A percentile compares a stretch with the other conserved stretches of the same genome.
Conservation (phyloP, 2,113 vertebrate genomes). For the Urocitellus parryii region DNA sequence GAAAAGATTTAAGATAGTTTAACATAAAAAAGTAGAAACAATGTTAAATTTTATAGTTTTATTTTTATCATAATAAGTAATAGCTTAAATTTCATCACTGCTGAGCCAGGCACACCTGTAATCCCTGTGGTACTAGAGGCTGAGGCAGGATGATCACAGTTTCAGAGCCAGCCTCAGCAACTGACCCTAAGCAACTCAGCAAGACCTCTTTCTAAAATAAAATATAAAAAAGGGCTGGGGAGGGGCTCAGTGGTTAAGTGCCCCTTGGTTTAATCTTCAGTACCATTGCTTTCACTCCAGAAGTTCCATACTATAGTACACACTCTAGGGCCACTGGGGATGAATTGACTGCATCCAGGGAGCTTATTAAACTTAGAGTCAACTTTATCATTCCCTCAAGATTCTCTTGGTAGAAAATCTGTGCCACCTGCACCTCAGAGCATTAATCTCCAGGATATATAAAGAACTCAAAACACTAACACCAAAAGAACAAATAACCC, state of each 20-base stretch:
- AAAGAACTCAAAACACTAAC: no score
- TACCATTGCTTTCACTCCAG: conserved; percentile 23
- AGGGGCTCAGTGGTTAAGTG: no score
- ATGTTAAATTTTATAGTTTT: conserved; percentile 15
- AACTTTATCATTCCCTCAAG: background rate
- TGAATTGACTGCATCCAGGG: background rate
- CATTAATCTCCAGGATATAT: no score
- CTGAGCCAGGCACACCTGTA: background rate
- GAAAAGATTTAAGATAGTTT: conserved; percentile 38
- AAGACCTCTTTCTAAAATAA: background rate
- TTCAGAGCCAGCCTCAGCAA: background rate
- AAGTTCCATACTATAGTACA: background rate
- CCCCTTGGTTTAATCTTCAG: no score
- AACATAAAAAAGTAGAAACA: background rate
- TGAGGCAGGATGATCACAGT: background rate
- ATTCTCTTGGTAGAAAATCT: background rate
- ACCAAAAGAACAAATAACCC: no score
- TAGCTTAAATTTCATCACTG: background rate
- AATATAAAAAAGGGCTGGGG: background rate
- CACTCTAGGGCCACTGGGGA: background rate
- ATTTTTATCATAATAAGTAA: conserved; percentile 37
- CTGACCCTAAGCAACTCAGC: background rate
- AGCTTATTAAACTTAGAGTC: conserved; percentile 47
- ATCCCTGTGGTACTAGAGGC: background rate
- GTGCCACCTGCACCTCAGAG: no score